phyloP scores from a whole-genome alignment of 2,113 vertebrate species.

The Oryzias celebensis region DNA sequence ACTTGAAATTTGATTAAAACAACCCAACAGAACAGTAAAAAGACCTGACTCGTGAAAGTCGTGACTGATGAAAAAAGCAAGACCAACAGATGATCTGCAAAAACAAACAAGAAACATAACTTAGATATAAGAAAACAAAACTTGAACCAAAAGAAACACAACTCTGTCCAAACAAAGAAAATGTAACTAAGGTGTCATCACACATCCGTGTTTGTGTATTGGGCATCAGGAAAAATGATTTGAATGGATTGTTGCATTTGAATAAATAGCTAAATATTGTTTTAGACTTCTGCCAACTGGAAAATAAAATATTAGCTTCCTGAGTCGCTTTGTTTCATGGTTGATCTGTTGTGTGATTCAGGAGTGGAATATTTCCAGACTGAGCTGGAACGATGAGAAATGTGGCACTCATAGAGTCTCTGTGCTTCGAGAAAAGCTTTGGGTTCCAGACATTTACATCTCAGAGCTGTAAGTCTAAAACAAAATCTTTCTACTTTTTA shows the following conservation, averaged over 20 bases:
- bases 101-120: too few species aligned
- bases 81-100: too few species aligned
- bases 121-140: too few species aligned
- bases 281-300: not conserved
- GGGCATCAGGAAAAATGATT: not conserved
- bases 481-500: not conserved
- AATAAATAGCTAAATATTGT: not conserved
- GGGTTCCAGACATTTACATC: constrained; percentile 54
- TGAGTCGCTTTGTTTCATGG: not conserved
- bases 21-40: too few species aligned
- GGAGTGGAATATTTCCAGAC: constrained; percentile 47
- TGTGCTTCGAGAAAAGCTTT: constrained; percentile 36
- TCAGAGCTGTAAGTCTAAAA: constrained; percentile 44
- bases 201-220: not conserved
- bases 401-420: constrained; percentile 41
- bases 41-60: too few species aligned
- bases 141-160: too few species aligned
- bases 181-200: too few species aligned
- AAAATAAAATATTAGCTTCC: not conserved
- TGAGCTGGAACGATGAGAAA: constrained; percentile 52
- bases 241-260: not conserved
- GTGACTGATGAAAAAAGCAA: too few species aligned
- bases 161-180: too few species aligned
- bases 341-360: constrained; percentile 19
- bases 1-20: too few species aligned